phyloP scores from a whole-genome alignment of 2,797 vertebrate species.

The Bradypodion ventrale region DNA sequence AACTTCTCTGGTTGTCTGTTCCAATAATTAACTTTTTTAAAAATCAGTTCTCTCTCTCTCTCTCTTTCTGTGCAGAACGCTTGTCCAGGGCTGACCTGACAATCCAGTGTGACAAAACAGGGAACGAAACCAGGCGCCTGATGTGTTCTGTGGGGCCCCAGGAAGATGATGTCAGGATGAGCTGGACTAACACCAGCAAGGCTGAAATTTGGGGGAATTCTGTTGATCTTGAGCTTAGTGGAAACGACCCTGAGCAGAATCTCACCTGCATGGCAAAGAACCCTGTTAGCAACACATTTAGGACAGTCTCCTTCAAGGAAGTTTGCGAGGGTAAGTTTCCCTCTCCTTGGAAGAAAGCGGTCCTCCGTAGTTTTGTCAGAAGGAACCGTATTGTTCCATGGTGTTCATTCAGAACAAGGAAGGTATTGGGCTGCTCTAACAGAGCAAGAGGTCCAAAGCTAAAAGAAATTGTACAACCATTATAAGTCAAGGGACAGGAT shows the following conservation, averaged over 20 bases:
- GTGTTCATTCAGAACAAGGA: too few relatives aligned
- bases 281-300: not conserved
- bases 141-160: not conserved
- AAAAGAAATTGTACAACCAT: too few relatives aligned
- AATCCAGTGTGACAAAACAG: fast-evolving
- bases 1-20: too few relatives aligned
- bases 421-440: too few relatives aligned
- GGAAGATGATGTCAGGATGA: not conserved
- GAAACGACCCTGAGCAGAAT: too few relatives aligned
- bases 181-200: too few relatives aligned
- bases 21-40: too few relatives aligned
- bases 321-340: not conserved
- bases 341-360: not conserved
- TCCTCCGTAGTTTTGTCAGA: fast-evolving
- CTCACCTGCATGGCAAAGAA: not conserved
- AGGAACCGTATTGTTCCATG: too few relatives aligned
- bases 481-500: too few relatives aligned
- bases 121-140: not conserved
- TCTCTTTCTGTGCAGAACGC: not conserved
- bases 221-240: too few relatives aligned
- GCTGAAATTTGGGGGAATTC: too few relatives aligned
- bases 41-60: too few relatives aligned
- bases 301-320: not conserved
- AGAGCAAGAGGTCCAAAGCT: not conserved
- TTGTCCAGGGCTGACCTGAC: not conserved